Evolutionary conservation across 2,888 invertebrate species (phyloP).

Genomic region (Caenorhabditis imperialis): DNA sequence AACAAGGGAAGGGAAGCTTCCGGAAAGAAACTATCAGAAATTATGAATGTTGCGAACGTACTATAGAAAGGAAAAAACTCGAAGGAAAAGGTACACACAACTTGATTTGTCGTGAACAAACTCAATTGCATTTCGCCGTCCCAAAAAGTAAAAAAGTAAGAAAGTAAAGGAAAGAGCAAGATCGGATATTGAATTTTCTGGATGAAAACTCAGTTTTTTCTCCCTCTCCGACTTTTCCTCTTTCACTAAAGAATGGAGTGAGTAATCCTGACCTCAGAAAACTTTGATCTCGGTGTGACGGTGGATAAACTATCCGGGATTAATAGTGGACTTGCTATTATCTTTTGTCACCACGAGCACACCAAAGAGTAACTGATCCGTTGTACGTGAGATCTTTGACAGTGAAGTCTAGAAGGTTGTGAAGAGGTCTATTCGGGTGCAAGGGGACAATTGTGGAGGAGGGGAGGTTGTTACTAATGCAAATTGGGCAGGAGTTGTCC

Average conservation of each 20-base stretch:
- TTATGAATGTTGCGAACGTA: slow-evolving; percentile 12
- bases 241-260: slow-evolving; percentile 15
- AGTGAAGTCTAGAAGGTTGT: not conserved
- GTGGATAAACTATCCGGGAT: slow-evolving; percentile 2
- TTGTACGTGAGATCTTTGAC: slow-evolving; percentile 34
- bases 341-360: slow-evolving; percentile 1
- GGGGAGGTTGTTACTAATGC: slow-evolving; percentile 20
- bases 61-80: slow-evolving; percentile 5
- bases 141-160: too few relatives aligned
- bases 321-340: slow-evolving; percentile 4
- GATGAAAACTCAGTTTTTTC: slow-evolving; percentile 27
- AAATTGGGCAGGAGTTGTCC: slow-evolving; percentile 22
- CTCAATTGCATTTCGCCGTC: slow-evolving; percentile 28
- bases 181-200: slow-evolving; percentile 36
- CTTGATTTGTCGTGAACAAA: slow-evolving; percentile 32
- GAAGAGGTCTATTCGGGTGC: slow-evolving; percentile 9
- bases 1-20: too few relatives aligned
- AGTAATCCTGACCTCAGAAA: slow-evolving; percentile 38
- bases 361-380: slow-evolving; percentile 7
- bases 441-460: not conserved
- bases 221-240: too few relatives aligned
- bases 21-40: too few relatives aligned
- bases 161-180: slow-evolving; percentile 44
- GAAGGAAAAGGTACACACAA: slow-evolving; percentile 40
- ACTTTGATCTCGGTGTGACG: slow-evolving; percentile 28